Evolutionary conservation across 2,113 vertebrate genomes (phyloP), one percentile per base, ranked within the genome.

Genomic region (Dipodomys ordii): DNA sequence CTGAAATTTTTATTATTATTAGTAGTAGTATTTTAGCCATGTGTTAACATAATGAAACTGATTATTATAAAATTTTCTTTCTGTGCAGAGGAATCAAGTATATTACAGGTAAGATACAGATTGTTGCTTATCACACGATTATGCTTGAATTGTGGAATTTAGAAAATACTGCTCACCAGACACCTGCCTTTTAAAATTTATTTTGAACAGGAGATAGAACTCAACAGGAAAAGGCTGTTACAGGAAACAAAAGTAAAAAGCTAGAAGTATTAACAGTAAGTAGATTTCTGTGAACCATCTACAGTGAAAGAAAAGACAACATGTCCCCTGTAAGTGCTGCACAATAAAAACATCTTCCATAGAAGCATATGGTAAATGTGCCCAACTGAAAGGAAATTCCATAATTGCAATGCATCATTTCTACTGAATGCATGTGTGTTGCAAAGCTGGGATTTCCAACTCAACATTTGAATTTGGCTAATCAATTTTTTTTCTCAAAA

Each of bases 261-360:
- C n/a, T 92, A 23, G 96, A 97, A 90, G 82, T 95, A 16, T 73
- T 97, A 90, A 97, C 92, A 67, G 96, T 97, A 95, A 97, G 97
- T 96, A 62, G 8, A 65, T 83, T 83, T 97, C 87, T 93, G n/a
- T 68, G 72, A 81, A 53, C 25, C 12, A 6, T 62, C 7, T 53
- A 20, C 5, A 49, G 28, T 46, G 68, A 90, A 87, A 80, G 12
- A 83, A 68, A 39, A 53, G 20, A 82, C 22, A 3, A 30, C 11
- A 67, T 72, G 60, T 62, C 46, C 60, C 27, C 7, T 71, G 1
- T 81, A 85, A 69, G 23, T 92, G 10, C 16, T 64, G 9, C 39
- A 44, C 53, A 80, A 7, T 67, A 15, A 67, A 73, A 88, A 83
- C 1, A 64, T 91, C 20, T 82, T 84, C 39, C 28, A 32, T 25